Evolutionary conservation across 2,797 vertebrate genomes (phyloP).

Genomic region (Gymnopithys bicolor): DNA sequence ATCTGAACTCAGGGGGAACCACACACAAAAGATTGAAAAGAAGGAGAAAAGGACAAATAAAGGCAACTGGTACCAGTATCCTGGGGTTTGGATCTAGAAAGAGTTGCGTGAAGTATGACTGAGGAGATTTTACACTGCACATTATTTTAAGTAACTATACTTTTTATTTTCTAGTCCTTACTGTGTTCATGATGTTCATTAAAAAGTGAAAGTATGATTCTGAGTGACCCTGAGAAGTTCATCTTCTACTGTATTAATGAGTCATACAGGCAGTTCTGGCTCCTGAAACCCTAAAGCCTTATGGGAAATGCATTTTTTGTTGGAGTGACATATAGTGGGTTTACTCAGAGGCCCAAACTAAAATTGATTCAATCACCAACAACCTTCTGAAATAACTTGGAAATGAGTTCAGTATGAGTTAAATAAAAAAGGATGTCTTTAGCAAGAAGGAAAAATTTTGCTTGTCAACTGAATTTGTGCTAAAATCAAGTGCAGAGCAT

Average conservation of each 20-base stretch:
- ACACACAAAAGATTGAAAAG: background rate
- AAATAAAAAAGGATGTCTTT: background rate
- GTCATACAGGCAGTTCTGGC: background rate
- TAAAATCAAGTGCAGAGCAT: background rate
- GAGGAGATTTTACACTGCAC: background rate
- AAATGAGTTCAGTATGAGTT: background rate
- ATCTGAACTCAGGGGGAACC: background rate
- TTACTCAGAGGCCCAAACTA: background rate
- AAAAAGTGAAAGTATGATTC: background rate
- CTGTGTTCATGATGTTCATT: background rate
- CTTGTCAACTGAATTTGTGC: background rate
- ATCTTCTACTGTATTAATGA: background rate
- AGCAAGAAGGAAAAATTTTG: background rate
- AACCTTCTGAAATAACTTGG: slow-evolving; percentile 3
- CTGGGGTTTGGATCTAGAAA: background rate
- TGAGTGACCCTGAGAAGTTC: background rate
- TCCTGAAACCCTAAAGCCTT: background rate
- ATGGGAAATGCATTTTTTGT: background rate
- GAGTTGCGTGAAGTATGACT: background rate
- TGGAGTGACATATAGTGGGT: background rate
- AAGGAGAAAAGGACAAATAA: background rate
- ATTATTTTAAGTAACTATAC: background rate
- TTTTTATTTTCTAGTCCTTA: background rate
- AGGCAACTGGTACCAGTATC: background rate
- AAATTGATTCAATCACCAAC: background rate